A percentile compares a stretch with the other conserved stretches of the same genome.
phyloP scores from a whole-genome alignment of 2,113 vertebrate genomes.

The Ivindomyrus marchei region DNA sequence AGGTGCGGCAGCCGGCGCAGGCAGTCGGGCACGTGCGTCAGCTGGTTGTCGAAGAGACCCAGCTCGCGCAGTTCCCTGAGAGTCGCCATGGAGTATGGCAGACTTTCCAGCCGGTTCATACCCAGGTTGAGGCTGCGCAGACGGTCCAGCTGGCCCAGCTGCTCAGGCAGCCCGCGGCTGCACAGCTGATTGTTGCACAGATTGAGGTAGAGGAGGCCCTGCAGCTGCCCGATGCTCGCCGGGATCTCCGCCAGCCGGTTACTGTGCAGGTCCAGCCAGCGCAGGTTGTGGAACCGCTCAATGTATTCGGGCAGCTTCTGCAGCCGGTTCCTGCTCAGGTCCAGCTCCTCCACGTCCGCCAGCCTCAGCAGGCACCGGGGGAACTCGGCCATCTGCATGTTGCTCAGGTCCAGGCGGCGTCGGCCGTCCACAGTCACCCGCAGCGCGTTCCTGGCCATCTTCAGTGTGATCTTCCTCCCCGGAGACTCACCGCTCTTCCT shows the following conservation, averaged over 20 bases:
- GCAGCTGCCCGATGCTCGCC: conserved; percentile 60
- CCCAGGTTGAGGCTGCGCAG: conserved; percentile 75
- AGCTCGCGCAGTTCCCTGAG: conserved; percentile 74
- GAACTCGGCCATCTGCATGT: conserved; percentile 71
- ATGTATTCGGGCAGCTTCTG: conserved; percentile 73
- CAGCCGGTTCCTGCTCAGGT: conserved; percentile 81
- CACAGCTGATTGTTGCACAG: conserved; percentile 82
- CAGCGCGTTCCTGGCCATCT: conserved; percentile 66
- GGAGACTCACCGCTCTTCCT: conserved; percentile 44
- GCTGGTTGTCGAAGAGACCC: conserved; percentile 74
- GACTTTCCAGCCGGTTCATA: conserved; percentile 67
- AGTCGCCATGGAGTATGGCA: conserved; percentile 55
- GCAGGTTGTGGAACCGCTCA: conserved; percentile 64
- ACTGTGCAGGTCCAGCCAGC: conserved; percentile 80
- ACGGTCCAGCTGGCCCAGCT: conserved; percentile 66
- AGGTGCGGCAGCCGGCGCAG: conserved; percentile 72
- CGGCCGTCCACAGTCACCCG: conserved; percentile 63
- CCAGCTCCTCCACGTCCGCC: conserved; percentile 69
- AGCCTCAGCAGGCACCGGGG: conserved; percentile 76
- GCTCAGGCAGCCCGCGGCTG: conserved; percentile 55
- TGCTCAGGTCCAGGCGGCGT: conserved; percentile 73
- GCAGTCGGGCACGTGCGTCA: conserved; percentile 62
- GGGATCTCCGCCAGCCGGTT: conserved; percentile 79
- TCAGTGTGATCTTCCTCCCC: conserved; percentile 70
- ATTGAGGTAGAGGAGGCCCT: conserved; percentile 68